Conservation (phyloP, 92 coral and sea anemone species). For the Actinostola sp. region DNA sequence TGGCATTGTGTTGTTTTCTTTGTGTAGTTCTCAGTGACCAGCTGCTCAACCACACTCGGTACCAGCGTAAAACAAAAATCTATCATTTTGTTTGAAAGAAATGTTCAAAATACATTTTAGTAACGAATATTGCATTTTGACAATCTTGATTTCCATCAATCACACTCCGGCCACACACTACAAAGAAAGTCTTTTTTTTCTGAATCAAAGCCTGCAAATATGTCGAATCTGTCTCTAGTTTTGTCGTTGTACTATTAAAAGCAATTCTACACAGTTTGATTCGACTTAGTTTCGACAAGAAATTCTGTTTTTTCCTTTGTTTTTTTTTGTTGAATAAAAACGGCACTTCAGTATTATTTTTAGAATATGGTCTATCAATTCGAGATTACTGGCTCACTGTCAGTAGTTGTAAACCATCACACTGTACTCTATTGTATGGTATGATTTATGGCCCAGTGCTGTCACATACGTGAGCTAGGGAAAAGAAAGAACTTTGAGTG, state of each 20-base stretch:
- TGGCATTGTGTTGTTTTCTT: slow-evolving; percentile 1
- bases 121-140: background rate
- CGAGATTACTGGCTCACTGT: slow-evolving; percentile 12
- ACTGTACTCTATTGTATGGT: background rate
- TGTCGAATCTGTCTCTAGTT: background rate
- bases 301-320: background rate
- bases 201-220: too few species aligned
- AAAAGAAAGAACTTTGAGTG: slow-evolving; percentile 20
- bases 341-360: background rate
- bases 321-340: background rate
- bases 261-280: too few species aligned
- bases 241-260: too few species aligned
- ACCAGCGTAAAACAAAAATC: too few species aligned
- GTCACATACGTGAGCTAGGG: slow-evolving; percentile 20
- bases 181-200: too few species aligned
- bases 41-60: slow-evolving; percentile 3
- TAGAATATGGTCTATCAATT: background rate
- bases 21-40: background rate
- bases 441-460: slow-evolving; percentile 16
- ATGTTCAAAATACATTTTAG: background rate
- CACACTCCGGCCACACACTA: background rate
- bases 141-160: background rate
- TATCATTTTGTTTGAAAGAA: too few species aligned
- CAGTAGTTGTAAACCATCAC: slow-evolving; percentile 4
- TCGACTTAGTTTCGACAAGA: background rate